Evolutionary conservation across 2,888 invertebrate genomes (phyloP).

Genomic region (Dicycla oo): DNA sequence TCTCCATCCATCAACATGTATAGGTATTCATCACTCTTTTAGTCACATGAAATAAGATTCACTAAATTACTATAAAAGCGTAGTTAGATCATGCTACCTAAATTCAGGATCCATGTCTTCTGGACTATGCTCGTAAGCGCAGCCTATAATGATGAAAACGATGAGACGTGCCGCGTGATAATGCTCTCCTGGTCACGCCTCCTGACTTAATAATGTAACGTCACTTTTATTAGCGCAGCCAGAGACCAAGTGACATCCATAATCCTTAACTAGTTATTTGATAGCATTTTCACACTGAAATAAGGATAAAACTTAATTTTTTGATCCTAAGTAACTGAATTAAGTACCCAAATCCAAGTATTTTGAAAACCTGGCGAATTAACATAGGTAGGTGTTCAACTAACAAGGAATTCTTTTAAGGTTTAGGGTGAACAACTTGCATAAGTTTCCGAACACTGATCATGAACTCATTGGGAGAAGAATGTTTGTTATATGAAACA

Average conservation of each 20-base stretch:
- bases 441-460: background rate
- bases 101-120: conserved; percentile 14
- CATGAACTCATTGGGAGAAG: background rate
- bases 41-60: no score
- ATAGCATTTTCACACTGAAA: background rate
- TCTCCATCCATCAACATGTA: no score
- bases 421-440: background rate
- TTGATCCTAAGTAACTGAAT: background rate
- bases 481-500: no score
- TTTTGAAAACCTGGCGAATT: background rate
- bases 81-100: no score
- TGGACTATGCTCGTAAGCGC: conserved; percentile 45
- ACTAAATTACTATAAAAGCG: no score
- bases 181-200: conserved; percentile 55
- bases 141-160: conserved; percentile 52
- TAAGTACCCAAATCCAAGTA: background rate
- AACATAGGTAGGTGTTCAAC: background rate
- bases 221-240: conserved; percentile 25
- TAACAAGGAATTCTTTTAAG: background rate
- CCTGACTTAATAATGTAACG: conserved; percentile 32
- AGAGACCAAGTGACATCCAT: conserved; percentile 17
- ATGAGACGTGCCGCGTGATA: conserved; percentile 45
- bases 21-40: no score
- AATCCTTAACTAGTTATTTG: background rate
- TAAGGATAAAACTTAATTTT: background rate